phyloP scores from a whole-genome alignment of 2,113 vertebrate species.

The Oryzias curvinotus region DNA sequence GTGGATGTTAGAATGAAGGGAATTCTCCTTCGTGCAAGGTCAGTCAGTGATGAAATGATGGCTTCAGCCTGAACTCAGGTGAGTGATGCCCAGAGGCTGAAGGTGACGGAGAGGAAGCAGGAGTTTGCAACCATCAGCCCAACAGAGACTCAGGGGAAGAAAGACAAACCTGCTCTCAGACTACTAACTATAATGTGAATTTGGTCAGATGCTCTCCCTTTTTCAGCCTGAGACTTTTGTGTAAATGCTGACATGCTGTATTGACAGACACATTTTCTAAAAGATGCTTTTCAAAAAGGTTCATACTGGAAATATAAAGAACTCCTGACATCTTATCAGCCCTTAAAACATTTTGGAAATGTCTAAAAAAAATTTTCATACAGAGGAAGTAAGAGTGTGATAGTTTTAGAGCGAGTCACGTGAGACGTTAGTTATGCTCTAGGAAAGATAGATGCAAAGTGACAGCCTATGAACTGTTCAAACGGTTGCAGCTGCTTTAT shows the following conservation, averaged over 20 bases:
- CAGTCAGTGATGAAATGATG: slow-evolving; percentile 52
- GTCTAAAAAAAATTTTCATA: too few species aligned
- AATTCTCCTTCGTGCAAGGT: slow-evolving; percentile 63
- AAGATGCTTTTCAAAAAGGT: slow-evolving; percentile 43
- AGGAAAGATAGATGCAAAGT: slow-evolving; percentile 1
- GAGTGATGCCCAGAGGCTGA: slow-evolving; percentile 10
- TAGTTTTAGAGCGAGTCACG: slow-evolving; percentile 6
- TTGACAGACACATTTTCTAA: slow-evolving; percentile 4
- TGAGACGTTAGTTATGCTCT: slow-evolving; percentile 2
- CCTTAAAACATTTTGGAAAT: neutral
- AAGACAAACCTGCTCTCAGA: slow-evolving; percentile 37
- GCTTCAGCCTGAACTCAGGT: slow-evolving; percentile 42
- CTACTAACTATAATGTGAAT: neutral
- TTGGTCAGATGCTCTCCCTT: neutral
- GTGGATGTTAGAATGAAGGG: slow-evolving; percentile 56
- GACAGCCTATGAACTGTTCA: neutral
- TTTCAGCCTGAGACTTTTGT: slow-evolving; percentile 1
- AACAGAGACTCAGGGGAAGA: slow-evolving; percentile 24
- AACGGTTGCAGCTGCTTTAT: neutral
- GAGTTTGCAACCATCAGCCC: slow-evolving; percentile 25
- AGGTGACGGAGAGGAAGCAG: slow-evolving; percentile 1
- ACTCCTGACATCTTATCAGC: slow-evolving; percentile 22
- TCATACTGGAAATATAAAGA: slow-evolving; percentile 41
- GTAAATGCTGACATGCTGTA: slow-evolving; percentile 38
- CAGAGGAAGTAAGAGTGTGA: too few species aligned